Percentiles rank a stretch among this genome's conserved stretches.
Conservation (phyloP, 1,140 invertebrate genomes). For the Mycetomoellerius zeteki region DNA sequence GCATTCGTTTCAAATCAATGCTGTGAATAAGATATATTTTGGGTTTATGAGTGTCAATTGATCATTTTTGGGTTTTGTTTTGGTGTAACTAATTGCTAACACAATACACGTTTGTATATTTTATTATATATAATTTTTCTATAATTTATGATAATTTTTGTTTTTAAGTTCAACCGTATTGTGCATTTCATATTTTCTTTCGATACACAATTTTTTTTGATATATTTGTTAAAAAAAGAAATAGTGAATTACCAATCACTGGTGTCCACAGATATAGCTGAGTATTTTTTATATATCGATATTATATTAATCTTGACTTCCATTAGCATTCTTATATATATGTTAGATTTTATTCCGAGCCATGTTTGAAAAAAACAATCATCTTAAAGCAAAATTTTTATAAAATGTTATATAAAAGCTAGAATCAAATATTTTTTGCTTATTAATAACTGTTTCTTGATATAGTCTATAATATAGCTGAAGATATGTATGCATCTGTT, state of each 20-base stretch:
- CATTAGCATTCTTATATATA: conserved; percentile 24
- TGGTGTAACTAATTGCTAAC: conserved; percentile 78
- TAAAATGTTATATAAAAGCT: conserved; percentile 5
- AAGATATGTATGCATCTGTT: conserved; percentile 5
- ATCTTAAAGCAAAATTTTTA: conserved; percentile 18
- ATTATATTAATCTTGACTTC: conserved; percentile 31
- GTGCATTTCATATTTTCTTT: conserved; percentile 53
- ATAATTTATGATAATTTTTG: not conserved
- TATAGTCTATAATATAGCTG: conserved; percentile 35
- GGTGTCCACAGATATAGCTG: conserved; percentile 85
- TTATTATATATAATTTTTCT: conserved; percentile 31
- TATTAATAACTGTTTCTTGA: conserved; percentile 8
- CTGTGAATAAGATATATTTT: conserved; percentile 68
- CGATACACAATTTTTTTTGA: conserved; percentile 50
- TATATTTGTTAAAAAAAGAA: conserved; percentile 52
- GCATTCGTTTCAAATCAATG: conserved; percentile 65
- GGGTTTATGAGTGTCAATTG: conserved; percentile 64
- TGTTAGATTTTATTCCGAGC: conserved; percentile 22
- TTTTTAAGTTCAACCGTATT: conserved; percentile 53
- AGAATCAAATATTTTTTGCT: conserved; percentile 5
- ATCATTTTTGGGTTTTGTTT: conserved; percentile 74
- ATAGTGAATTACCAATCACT: conserved; percentile 73
- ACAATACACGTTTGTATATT: conserved; percentile 67
- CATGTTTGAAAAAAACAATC: conserved; percentile 25
- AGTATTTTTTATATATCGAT: conserved; percentile 72